Base-by-base conservation (phyloP, 1,140 invertebrate species). In the Pseudobourletiella spinata region DNA sequence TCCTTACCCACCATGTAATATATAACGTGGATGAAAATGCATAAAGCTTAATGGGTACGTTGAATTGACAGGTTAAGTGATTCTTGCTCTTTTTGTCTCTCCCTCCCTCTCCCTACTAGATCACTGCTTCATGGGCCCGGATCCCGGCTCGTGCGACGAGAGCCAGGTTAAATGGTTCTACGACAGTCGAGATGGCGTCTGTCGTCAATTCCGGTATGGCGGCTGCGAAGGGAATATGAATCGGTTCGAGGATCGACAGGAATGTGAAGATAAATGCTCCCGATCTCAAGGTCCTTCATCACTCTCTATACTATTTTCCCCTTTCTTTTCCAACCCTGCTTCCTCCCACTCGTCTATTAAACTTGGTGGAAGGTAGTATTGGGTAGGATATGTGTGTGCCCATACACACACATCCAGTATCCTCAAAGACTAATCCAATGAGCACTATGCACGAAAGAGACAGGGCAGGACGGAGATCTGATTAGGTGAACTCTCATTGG, bases 141-240 rank as follows among this genome's bases (percentile, higher is more conserved):
- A 88, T 28, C 72, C 77, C 1, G 91, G 91, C 1, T 79, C 82
- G 0, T 95, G 91, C 71, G 72, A 77, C 3, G 76, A 80, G 1
- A 76, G 79, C 32, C 39, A 2, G 39, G 22, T 4, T 16, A 82
- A 84, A 54, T 95, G 86, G 84, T 86, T 82, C 74, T 96, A 92
- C 74, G 86, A 95, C 72, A 79, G 80, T 20, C 68, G 75, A 30
- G 80, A 84, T 39, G 89, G 89, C 28, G 78, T 84, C 16, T 97
- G 94, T 74, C 83, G 84, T 60, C 80, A 84, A 65, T 96, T 96
- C 75, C n/a, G 60, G 1, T 75, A 79, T 3, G 82, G 84, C 0
- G 91, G 91, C 48, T 95, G 91, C 71, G 83, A 82, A 14, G 89
- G 89, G 44, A 95, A 95, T 74, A 78, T 80, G 56, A 96, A 97